Base-by-base conservation (phyloP, 2,888 invertebrate species). In the Drosophila limbata region DNA sequence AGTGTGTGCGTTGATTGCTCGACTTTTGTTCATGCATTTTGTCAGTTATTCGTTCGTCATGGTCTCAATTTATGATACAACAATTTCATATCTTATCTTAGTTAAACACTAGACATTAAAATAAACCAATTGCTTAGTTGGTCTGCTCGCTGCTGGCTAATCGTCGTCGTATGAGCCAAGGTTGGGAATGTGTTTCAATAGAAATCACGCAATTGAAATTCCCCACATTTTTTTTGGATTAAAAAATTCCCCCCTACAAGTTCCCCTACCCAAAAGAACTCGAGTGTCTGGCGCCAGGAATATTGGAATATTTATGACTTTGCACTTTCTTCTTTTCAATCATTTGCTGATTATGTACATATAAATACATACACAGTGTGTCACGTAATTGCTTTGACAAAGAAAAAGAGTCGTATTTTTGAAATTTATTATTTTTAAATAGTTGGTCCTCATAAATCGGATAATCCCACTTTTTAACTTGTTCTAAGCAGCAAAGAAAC, bases 71-170 rank as follows among this genome's bases (percentile, higher is more conserved):
- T 53, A 47, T 60, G 33, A 39, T 47, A 53, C 25, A 28, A 21
- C 33, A 37, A 9, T 62, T 28, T 67, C 68, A 57, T 62, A 57
- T 73, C 72, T 72, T 70, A 72, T 72, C 71, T 56, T 56, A 56
- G 48, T 57, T 63, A 33, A 47, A 57, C 37, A 42, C 33, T n/a
- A 28, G 48, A 47, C 57, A 57, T 47, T 57, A 37, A 45, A 47
- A 47, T 47, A 47, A 45, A 25, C 37, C 28, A 37, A 37, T 39
- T 52, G 35, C 33, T 56, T 21, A 42, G 55, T 33, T 31, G 42
- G 31, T 42, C 42, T 17, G 17, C 42, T 21, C 21, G 6, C 13
- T n/a, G 25, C 25, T 51, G n/a, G 21, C 51, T 51, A 52, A 52
- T 37, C 37, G 39, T 37, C 37, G 39, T 11, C 17, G 33, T 56